Evolutionary conservation across 2,888 invertebrate species (phyloP), one percentile per base, ranked within the genome.

Genomic region (Cerceris rybyensis): DNA sequence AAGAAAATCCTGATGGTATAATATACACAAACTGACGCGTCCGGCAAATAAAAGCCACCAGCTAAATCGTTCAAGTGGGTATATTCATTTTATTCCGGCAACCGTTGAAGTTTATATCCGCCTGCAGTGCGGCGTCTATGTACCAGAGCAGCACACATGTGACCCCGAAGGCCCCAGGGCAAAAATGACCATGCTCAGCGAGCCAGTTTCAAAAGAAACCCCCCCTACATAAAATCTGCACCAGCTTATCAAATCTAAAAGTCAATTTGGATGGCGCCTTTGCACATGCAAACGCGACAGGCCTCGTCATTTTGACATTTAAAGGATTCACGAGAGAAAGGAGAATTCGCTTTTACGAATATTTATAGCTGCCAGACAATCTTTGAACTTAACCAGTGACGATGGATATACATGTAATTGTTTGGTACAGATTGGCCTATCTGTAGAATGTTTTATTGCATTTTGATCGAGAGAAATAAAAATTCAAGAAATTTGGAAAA

Each of bases 401-500:
- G 28, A 28, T 28, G 4, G 28, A 28, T 28, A 28, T 28, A 28
- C 28, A 28, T 28, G 28, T 4, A 28, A 28, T 28, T 28, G 1
- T 4, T 28, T 28, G 28, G 28, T 28, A 28, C 28, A 28, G 4
- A 28, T 28, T 28, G 2, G 28, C 2, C 28, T 4, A 28, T 28
- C 28, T 28, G 28, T 4, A 28, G 28, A 28, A 28, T 28, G 28
- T 28, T 28, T 28, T 1, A 28, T 28, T 28, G 28, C 28, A n/a
- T 28, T 28, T 28, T 4, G 28, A 28, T 28, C 28, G 4, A 28
- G 2, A 4, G n/a, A n/a, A n/a, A n/a, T n/a, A n/a, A n/a, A 99
- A 93, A 92, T 99, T 95, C 43, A 99, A 93, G 91, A 98, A 98
- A 8, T 95, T 94, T 0, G 98, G 98, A 76, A 98, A 89, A 81